Evolutionary conservation across 2,797 vertebrate species (phyloP).

Genomic region (Pantherophis alleghaniensis): DNA sequence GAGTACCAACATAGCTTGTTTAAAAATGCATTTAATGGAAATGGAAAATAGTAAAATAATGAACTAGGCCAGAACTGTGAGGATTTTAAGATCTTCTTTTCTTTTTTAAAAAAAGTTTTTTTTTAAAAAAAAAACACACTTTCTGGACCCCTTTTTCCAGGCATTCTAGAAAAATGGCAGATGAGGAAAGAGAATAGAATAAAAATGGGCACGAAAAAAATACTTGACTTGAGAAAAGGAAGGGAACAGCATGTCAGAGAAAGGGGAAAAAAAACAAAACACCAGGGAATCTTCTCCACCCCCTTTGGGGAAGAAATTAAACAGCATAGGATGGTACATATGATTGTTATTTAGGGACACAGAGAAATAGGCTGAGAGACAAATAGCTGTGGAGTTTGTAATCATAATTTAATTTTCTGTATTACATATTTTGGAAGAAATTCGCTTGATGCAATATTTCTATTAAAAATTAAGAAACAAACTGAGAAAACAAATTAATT

Average conservation of each 20-base stretch:
- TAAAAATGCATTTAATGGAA: neutral
- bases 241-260: neutral
- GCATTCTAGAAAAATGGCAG: neutral
- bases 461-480: neutral
- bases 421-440: neutral
- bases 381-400: neutral
- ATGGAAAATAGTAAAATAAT: constrained; percentile 34
- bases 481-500: neutral
- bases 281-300: neutral
- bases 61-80: neutral
- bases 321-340: neutral
- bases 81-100: neutral
- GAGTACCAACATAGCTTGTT: neutral
- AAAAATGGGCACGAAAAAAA: neutral
- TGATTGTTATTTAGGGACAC: neutral
- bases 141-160: neutral
- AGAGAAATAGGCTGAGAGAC: neutral
- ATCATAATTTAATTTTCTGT: neutral
- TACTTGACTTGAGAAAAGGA: neutral
- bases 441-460: neutral
- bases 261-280: no score
- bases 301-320: neutral
- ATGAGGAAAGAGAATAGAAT: neutral
- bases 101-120: neutral
- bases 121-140: neutral